A percentile compares a stretch with the other conserved stretches of the same genome.
Conservation (phyloP, 2,888 invertebrate genomes). For the Cybosia mesomella region DNA sequence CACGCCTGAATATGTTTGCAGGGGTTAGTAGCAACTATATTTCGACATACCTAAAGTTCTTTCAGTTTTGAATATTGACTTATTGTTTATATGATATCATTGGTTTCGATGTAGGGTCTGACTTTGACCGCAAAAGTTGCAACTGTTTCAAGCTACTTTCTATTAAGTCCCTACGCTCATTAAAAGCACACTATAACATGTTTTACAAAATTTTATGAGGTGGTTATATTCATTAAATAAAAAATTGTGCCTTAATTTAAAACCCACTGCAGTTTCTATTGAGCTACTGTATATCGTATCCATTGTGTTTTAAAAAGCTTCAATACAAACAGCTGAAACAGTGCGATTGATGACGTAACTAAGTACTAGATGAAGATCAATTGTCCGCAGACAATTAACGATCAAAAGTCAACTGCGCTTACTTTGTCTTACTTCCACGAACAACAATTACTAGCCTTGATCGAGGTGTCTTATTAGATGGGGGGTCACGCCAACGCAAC, state of each 20-base stretch:
- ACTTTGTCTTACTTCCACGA: conserved; percentile 61
- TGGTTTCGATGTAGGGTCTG: not conserved
- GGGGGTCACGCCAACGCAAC: conserved; percentile 61
- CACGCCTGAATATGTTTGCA: not conserved
- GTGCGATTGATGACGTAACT: conserved; percentile 24
- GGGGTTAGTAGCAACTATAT: not conserved
- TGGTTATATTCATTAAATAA: not conserved
- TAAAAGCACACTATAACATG: not conserved
- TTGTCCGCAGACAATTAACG: conserved; percentile 44
- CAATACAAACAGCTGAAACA: conserved; percentile 1
- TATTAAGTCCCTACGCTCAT: not conserved
- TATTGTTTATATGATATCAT: no score
- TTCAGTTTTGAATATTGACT: no score
- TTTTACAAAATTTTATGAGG: not conserved
- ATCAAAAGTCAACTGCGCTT: conserved; percentile 43
- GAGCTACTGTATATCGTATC: not conserved
- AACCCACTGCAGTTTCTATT: no score
- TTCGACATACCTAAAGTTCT: no score
- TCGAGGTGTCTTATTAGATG: conserved; percentile 66
- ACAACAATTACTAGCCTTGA: conserved; percentile 56
- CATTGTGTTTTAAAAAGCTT: not conserved
- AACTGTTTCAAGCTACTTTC: not conserved
- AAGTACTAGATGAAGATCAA: conserved; percentile 35
- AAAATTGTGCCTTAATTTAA: no score
- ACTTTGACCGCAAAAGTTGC: not conserved